These are phyloP conservation scores for Tetheella fluctuosa DNA, from an alignment of 2,888 invertebrate species.

Conservation along the genomic window DNA sequence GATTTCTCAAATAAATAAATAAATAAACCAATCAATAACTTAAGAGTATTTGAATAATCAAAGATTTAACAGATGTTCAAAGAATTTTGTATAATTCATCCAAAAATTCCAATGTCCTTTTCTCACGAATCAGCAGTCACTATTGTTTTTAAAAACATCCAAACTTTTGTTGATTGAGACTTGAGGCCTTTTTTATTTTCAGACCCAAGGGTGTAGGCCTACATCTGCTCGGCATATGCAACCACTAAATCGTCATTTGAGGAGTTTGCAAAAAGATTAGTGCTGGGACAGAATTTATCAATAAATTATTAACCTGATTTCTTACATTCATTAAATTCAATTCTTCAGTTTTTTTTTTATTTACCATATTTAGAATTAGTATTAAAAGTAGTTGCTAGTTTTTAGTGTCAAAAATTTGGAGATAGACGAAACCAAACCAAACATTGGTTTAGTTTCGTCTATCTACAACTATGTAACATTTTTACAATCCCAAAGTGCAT, in stretches of 20 bases:
- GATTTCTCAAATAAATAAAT: too few species aligned
- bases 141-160: slow-evolving; percentile 66
- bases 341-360: too few species aligned
- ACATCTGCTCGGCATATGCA: slow-evolving; percentile 77
- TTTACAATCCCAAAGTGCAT: too few species aligned
- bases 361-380: too few species aligned
- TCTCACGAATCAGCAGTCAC: slow-evolving; percentile 20
- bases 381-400: too few species aligned
- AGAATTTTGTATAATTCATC: background rate
- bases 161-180: slow-evolving; percentile 50
- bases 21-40: too few species aligned
- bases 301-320: slow-evolving; percentile 12
- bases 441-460: too few species aligned
- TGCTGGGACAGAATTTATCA: slow-evolving; percentile 41
- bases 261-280: slow-evolving; percentile 66
- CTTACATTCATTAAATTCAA: too few species aligned
- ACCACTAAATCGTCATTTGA: slow-evolving; percentile 66
- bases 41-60: background rate
- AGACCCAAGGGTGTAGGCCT: slow-evolving; percentile 51
- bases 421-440: too few species aligned
- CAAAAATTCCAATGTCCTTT: slow-evolving; percentile 6
- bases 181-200: slow-evolving; percentile 55
- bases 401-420: too few species aligned
- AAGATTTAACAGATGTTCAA: background rate
- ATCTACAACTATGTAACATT: too few species aligned